Conservation (phyloP, 2,113 vertebrate genomes). For the Canis aureus region DNA sequence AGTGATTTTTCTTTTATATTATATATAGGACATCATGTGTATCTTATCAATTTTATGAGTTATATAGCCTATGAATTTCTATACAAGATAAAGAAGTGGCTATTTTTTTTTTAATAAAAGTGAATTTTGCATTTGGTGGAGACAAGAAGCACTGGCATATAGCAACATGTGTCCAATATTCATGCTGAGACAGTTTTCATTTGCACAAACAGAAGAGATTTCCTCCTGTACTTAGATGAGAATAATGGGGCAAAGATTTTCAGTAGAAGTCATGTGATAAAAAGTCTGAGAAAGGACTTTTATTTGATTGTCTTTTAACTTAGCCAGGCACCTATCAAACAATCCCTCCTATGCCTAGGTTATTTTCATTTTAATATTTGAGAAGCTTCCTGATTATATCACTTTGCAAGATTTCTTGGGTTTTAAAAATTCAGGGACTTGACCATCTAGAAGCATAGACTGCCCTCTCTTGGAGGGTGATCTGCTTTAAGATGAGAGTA, state of each 20-base stretch:
- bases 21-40: not conserved
- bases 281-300: not conserved
- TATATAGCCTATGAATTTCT: slow-evolving; percentile 32
- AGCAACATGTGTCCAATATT: slow-evolving; percentile 22
- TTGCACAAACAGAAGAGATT: slow-evolving; percentile 20
- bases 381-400: not conserved
- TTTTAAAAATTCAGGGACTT: not conserved
- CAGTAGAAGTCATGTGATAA: not conserved
- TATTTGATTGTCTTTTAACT: slow-evolving; percentile 40
- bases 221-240: not conserved
- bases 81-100: not conserved
- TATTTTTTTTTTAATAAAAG: not conserved
- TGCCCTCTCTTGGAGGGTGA: slow-evolving; percentile 65
- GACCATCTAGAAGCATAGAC: slow-evolving; percentile 41
- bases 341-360: not conserved
- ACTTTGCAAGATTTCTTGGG: not conserved
- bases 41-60: slow-evolving; percentile 5
- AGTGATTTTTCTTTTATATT: slow-evolving; percentile 48
- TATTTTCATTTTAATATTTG: slow-evolving; percentile 27
- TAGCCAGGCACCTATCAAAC: not conserved
- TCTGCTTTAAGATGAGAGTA: not conserved
- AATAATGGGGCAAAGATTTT: not conserved
- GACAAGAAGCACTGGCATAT: not conserved
- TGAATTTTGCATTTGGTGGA: not conserved
- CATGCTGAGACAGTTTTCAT: slow-evolving; percentile 55